These are phyloP conservation scores for Mesorhabditis spiculigera DNA, from an alignment of 2,888 invertebrate species.

Conservation along the genomic window DNA sequence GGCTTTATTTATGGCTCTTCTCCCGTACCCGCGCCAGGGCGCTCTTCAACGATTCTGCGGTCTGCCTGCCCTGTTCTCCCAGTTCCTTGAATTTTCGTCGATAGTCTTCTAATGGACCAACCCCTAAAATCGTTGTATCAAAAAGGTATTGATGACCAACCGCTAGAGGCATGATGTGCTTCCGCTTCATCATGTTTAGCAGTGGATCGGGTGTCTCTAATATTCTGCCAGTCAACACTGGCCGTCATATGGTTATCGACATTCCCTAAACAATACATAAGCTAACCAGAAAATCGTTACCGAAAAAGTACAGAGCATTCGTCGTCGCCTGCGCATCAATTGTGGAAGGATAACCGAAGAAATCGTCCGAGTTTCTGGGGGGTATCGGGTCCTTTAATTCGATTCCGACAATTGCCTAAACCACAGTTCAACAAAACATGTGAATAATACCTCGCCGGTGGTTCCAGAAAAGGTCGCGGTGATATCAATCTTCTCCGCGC, in stretches of 20 bases:
- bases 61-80: too few species aligned
- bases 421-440: neutral
- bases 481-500: neutral
- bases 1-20: too few species aligned
- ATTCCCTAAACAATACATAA: neutral
- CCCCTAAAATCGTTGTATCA: too few species aligned
- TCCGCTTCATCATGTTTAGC: too few species aligned
- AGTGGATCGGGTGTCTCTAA: neutral
- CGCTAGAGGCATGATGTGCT: too few species aligned
- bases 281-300: neutral
- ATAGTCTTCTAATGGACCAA: too few species aligned
- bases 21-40: too few species aligned
- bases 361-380: neutral
- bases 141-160: too few species aligned
- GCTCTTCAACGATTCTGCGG: too few species aligned
- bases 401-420: too few species aligned
- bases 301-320: conserved; percentile 1
- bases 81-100: too few species aligned
- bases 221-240: neutral
- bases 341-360: neutral
- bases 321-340: neutral
- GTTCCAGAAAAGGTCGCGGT: neutral
- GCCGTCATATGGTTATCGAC: neutral
- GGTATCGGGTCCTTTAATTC: too few species aligned
- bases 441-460: neutral